These are phyloP conservation scores for Epirrhoe alternata DNA, from an alignment of 2,888 invertebrate species.

Conservation along the genomic window DNA sequence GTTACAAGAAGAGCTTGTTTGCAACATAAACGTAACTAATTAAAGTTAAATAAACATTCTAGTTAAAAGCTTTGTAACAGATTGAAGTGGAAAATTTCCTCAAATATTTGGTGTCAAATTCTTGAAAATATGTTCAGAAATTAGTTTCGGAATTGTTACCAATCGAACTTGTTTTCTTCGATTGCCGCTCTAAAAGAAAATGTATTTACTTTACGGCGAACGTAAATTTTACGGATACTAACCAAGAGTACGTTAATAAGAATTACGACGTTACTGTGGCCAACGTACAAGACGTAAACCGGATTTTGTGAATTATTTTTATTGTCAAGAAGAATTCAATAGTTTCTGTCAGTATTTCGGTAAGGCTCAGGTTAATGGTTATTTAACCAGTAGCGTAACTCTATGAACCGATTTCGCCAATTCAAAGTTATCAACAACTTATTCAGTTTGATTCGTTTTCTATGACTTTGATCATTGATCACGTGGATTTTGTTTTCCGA, in stretches of 20 bases:
- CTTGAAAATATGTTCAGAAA: no score
- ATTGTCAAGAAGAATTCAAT: background rate
- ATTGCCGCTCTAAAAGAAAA: background rate
- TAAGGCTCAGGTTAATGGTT: no score
- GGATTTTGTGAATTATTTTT: constrained; percentile 9
- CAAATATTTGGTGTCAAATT: no score
- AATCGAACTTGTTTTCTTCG: background rate
- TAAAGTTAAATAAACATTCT: background rate
- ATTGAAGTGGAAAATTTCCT: no score
- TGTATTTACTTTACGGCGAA: constrained; percentile 15
- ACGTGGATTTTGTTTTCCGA: no score
- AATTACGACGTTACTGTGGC: constrained; percentile 32
- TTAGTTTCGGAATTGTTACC: no score
- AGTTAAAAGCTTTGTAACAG: background rate
- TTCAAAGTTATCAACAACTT: no score
- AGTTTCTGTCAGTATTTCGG: no score
- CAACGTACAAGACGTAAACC: constrained; percentile 5
- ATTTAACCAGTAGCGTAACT: no score
- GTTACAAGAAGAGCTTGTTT: constrained; percentile 6
- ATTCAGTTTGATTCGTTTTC: no score
- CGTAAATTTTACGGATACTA: constrained; percentile 42
- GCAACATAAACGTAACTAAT: background rate
- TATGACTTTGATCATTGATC: no score
- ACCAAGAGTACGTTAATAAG: constrained; percentile 45
- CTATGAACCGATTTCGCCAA: no score